phyloP scores from a whole-genome alignment of 2,113 vertebrate genomes.

The Sturnira hondurensis region DNA sequence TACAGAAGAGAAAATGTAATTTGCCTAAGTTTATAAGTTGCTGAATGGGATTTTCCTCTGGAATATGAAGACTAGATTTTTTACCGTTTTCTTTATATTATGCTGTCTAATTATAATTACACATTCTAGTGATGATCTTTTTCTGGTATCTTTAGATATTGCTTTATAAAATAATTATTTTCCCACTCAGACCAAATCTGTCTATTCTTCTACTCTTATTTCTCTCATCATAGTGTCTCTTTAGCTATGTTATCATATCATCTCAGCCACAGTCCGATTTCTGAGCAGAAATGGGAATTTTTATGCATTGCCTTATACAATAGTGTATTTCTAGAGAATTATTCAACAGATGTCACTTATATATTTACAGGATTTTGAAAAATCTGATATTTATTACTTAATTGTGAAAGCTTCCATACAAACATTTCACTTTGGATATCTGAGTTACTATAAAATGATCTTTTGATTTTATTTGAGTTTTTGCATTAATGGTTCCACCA shows the following conservation, averaged over 20 bases:
- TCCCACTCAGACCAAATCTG: not conserved
- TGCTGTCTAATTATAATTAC: not conserved
- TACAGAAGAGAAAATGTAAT: not conserved
- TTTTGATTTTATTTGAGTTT: not conserved
- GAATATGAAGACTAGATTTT: not conserved
- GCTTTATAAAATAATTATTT: not conserved
- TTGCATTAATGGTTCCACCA: conserved; percentile 7
- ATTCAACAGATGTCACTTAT: not conserved
- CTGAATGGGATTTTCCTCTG: not conserved
- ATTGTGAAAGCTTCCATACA: not conserved
- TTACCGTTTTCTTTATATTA: not conserved
- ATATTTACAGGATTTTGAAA: not conserved
- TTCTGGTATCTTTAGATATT: not conserved
- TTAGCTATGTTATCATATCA: not conserved
- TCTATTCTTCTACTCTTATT: not conserved
- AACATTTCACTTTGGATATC: not conserved
- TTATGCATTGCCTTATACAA: not conserved
- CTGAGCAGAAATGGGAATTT: conserved; percentile 22
- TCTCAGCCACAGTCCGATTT: not conserved
- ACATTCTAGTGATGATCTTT: not conserved
- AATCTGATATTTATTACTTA: not conserved
- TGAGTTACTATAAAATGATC: not conserved
- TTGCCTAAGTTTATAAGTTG: not conserved
- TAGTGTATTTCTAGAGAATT: not conserved
- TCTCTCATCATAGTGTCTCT: not conserved